Evolutionary conservation across 23 tunicate species (phyloP), one percentile per base, ranked within the genome.

Genomic region (Pegea sp.): DNA sequence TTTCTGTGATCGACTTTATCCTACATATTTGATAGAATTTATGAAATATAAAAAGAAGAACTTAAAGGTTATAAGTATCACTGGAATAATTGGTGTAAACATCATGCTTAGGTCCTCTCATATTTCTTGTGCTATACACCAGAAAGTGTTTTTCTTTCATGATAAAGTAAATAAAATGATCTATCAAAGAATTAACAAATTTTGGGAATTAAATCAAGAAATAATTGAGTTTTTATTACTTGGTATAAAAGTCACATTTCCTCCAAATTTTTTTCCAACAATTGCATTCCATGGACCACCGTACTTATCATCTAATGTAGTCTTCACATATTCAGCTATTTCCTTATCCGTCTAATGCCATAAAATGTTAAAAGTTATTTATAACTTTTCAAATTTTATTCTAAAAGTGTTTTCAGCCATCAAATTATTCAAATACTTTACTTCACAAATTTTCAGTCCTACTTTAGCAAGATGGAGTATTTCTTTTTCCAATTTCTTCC

Each of bases 251-350:
- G 80, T 61, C 29, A 80, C 64, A 2, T 60, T 56, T 19, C 80
- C 93, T 31, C 93, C 93, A 56, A 80, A 80, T 29, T 66, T 80
- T 31, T 62, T 55, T 21, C 93, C 93, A 2, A 80, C 80, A 7
- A 80, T 60, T 0, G 71, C 93, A 48, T 64, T 71, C 93, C 93
- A 80, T 26, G 93, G 93, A 21, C 77, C 93, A 23, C 74, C 64
- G 56, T 28, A 66, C 23, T 29, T 53, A 19, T 80, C 93, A 57
- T 80, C 93, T 53, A 80, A 60, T 46, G 68, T 73, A 25, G 48
- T 22, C 29, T 80, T 80, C 11, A 80, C 31, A 32, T 4, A 56
- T 57, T 80, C 80, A 32, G 93, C 74, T 29, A 38, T 71, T 48
- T 80, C 93, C 67, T 71, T 80, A 28, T 80, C 79, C 0, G 74